These are phyloP conservation scores for Tympanoctomys barrerae DNA, from an alignment of 2,797 vertebrate genomes.

Conservation along the genomic window DNA sequence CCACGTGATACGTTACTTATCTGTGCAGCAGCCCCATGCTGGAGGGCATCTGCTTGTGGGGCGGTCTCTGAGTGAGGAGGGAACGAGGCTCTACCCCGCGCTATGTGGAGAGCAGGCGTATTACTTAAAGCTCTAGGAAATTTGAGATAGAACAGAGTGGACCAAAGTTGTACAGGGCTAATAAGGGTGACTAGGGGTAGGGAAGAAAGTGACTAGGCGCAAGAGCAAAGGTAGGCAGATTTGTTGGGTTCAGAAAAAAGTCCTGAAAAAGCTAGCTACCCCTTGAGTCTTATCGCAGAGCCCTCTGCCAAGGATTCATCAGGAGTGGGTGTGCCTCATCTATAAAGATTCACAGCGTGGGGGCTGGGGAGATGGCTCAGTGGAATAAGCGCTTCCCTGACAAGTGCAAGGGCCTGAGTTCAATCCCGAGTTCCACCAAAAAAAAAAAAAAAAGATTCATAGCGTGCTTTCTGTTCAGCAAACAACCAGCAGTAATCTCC, in stretches of 20 bases:
- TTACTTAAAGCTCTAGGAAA: neutral
- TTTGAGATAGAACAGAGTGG: neutral
- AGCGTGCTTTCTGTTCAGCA: neutral
- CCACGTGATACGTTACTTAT: neutral
- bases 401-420: too few species aligned
- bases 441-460: too few species aligned
- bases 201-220: neutral
- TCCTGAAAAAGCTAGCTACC: neutral
- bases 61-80: neutral
- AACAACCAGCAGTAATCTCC: neutral
- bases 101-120: too few species aligned
- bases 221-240: neutral
- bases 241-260: neutral
- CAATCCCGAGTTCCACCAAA: too few species aligned
- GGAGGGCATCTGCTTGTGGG: neutral
- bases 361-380: too few species aligned
- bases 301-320: neutral
- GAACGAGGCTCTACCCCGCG: neutral
- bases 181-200: neutral
- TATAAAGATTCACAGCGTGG: neutral
- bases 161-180: neutral
- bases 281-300: neutral
- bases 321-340: neutral
- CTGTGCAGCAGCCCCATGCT: neutral
- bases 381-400: too few species aligned